phyloP scores from a whole-genome alignment of 2,113 vertebrate species.

The Cyphomyrus plagiostoma region DNA sequence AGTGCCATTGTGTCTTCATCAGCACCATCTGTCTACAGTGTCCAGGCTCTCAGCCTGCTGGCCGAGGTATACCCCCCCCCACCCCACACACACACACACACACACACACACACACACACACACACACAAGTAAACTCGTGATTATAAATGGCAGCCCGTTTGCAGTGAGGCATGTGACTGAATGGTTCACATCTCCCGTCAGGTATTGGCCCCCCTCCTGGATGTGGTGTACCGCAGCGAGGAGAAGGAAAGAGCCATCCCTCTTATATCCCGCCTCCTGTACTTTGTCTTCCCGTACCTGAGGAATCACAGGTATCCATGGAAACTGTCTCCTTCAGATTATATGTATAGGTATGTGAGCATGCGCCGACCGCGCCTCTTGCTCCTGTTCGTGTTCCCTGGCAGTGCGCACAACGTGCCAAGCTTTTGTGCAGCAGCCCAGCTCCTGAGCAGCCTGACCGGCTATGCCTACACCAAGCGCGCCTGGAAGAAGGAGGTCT shows the following conservation, averaged over 20 bases:
- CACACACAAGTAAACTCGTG: not conserved
- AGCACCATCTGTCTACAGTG: conserved; percentile 87
- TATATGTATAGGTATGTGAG: not conserved
- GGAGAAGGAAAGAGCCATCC: conserved; percentile 91
- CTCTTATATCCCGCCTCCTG: conserved; percentile 86
- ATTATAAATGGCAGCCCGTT: not conserved
- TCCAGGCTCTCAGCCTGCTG: conserved; percentile 87
- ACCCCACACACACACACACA: not conserved
- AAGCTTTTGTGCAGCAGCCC: conserved; percentile 84
- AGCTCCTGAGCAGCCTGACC: conserved; percentile 86
- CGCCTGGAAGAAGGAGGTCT: conserved; percentile 91
- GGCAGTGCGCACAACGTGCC: conserved; percentile 84
- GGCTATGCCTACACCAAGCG: conserved; percentile 95
- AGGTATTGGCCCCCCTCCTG: conserved; percentile 87
- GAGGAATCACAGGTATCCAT: conserved; percentile 82
- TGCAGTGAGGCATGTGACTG: conserved; percentile 31
- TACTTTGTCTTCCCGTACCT: conserved; percentile 93
- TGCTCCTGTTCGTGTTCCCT: not conserved
- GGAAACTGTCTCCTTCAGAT: not conserved
- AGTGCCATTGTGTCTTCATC: conserved; percentile 88
- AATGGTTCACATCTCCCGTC: not conserved
- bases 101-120: not conserved
- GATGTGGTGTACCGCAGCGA: conserved; percentile 96
- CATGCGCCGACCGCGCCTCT: not conserved
- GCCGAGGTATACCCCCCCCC: conserved; percentile 69